Evolutionary conservation across 2,113 vertebrate genomes (phyloP).

Genomic region (Tursiops truncatus): DNA sequence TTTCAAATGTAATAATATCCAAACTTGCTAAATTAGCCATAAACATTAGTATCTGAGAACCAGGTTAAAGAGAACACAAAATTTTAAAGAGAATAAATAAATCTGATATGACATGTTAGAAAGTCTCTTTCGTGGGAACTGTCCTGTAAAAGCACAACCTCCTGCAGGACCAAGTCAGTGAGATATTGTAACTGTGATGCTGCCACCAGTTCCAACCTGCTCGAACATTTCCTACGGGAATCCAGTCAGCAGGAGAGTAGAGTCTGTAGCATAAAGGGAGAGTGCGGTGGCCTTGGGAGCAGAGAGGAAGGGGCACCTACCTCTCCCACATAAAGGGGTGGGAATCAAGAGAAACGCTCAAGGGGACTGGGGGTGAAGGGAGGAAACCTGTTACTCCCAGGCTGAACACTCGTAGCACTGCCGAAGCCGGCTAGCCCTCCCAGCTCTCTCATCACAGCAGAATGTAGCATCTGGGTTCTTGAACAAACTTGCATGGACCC

Average conservation of each 20-base stretch:
- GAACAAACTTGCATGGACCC: accelerated
- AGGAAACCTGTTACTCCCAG: neutral
- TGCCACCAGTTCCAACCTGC: neutral
- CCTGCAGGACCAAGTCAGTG: neutral
- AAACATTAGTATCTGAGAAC: neutral
- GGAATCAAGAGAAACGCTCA: neutral
- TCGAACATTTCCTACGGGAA: neutral
- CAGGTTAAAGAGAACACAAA: neutral
- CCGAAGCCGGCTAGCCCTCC: neutral
- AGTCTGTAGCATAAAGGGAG: neutral
- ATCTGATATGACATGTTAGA: neutral
- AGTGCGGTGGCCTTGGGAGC: neutral
- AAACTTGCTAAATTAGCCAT: neutral
- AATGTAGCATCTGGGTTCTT: neutral
- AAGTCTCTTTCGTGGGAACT: neutral
- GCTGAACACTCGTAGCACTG: neutral
- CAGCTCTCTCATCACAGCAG: neutral
- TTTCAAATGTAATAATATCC: conserved; percentile 15
- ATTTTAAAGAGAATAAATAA: neutral
- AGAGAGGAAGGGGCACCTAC: neutral
- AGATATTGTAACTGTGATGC: neutral
- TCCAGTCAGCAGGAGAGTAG: neutral
- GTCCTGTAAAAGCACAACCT: neutral
- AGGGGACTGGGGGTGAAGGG: neutral
- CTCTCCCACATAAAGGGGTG: neutral